Evolutionary conservation across 1,140 invertebrate species (phyloP).

Genomic region (Brachionus asplanchnoidis): DNA sequence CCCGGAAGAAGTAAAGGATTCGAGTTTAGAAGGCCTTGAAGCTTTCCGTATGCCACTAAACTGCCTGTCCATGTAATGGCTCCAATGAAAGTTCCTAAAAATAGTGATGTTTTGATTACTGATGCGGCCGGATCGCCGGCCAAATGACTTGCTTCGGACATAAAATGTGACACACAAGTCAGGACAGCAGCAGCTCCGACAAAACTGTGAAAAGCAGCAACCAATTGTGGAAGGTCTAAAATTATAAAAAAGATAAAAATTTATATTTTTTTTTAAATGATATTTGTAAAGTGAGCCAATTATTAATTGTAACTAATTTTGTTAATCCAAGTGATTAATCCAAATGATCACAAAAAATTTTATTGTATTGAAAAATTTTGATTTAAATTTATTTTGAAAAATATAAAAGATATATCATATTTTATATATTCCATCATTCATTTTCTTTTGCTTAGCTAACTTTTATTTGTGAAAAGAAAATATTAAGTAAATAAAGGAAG

Average conservation of each 20-base stretch:
- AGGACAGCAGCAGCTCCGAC: slow-evolving; percentile 79
- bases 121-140: slow-evolving; percentile 73
- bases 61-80: slow-evolving; percentile 77
- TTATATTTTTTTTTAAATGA: not conserved
- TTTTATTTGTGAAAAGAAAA: no score
- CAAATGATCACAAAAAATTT: no score
- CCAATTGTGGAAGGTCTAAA: slow-evolving; percentile 75
- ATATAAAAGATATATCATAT: no score
- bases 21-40: slow-evolving; percentile 73
- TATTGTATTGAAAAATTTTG: no score
- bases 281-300: no score
- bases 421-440: no score
- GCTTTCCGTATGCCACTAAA: slow-evolving; percentile 81
- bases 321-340: no score
- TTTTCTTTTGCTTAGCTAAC: no score
- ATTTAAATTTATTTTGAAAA: no score
- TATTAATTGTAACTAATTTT: no score
- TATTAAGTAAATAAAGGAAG: no score
- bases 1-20: slow-evolving; percentile 75
- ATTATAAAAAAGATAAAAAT: not conserved
- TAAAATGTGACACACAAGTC: slow-evolving; percentile 74
- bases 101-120: slow-evolving; percentile 78
- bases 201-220: slow-evolving; percentile 80
- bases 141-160: slow-evolving; percentile 75
- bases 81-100: slow-evolving; percentile 82